Evolutionary conservation across 53 echinoderm and acorn worm species (phyloP).

Genomic region (Mesocentrotus franciscanus): DNA sequence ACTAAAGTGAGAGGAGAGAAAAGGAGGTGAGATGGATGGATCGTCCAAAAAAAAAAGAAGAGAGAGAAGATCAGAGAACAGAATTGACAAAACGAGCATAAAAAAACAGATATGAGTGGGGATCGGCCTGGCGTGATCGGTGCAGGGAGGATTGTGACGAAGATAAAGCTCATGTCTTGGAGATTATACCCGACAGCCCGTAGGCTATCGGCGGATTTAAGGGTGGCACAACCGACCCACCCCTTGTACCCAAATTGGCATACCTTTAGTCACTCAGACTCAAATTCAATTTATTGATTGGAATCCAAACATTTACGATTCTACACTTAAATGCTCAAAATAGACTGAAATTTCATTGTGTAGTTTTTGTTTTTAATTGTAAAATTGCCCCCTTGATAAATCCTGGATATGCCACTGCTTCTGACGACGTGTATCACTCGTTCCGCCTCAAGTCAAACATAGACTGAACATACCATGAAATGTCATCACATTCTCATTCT

Average conservation of each 20-base stretch:
- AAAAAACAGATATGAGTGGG: not conserved
- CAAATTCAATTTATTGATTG: no score
- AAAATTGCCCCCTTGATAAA: no score
- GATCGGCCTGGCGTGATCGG: no score
- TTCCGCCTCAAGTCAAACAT: not conserved
- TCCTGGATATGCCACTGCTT: not conserved
- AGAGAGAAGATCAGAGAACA: not conserved
- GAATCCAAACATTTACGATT: no score
- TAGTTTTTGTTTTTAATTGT: no score
- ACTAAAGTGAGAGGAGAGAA: not conserved
- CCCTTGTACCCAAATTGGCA: no score
- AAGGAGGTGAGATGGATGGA: no score
- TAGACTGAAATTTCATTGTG: no score
- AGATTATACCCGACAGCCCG: not conserved
- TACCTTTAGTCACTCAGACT: no score
- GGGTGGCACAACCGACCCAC: no score
- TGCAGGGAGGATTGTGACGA: not conserved
- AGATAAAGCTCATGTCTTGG: not conserved
- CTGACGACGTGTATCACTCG: not conserved
- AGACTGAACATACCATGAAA: conserved; percentile 13
- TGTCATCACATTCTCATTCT: conserved; percentile 8
- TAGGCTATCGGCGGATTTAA: no score
- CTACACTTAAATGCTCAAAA: no score
- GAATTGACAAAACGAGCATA: not conserved
- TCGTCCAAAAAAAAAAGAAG: not conserved